Evolutionary conservation across 2,113 vertebrate species (phyloP), one percentile per base, ranked within the genome.

Genomic region (Python bivittatus): DNA sequence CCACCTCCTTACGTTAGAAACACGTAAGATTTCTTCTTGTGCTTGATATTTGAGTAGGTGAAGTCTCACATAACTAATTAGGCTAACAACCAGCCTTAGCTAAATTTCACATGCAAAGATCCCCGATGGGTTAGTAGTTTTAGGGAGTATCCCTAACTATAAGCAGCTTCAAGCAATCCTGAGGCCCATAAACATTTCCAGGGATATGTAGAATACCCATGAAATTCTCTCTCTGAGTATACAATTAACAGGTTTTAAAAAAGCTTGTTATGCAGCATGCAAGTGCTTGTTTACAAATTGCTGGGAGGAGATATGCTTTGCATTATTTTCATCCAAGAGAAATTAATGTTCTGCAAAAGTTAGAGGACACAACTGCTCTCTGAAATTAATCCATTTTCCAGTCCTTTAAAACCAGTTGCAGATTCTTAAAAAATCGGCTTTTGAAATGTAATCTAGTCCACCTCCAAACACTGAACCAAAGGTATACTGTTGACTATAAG

Each of bases 381-480:
- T 91, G 91, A 93, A 94, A 33, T 86, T 33, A 6, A 23, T 84
- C 0, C 0, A 4, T 91, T 91, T 52, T 42, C 57, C 38, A 94
- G 92, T 86, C 95, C 89, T 87, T 96, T 61, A 94, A 97, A 96
- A 94, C 96, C 97, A 96, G 95, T 96, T 94, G 48, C 95, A 90
- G 95, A 94, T 95, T 0, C 68, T 96, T 97, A 7, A 44, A 94
- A 96, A 97, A 98, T 38, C 96, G 91, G 86, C n/a, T 89, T 93
- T 96, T 96, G 98, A 97, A 98, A 98, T 97, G 92, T 88, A 97
- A 98, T 96, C 97, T 94, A 92, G 90, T 91, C 90, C 95, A 96
- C 64, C 91, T 95, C 92, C 91, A 95, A 94, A 91, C 7, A 94
- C 92, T 96, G 94, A 96, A 94, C 96, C 94, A 97, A 95, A 93